Evolutionary conservation across 2,797 vertebrate species (phyloP).

Genomic region (Astyanax mexicanus): DNA sequence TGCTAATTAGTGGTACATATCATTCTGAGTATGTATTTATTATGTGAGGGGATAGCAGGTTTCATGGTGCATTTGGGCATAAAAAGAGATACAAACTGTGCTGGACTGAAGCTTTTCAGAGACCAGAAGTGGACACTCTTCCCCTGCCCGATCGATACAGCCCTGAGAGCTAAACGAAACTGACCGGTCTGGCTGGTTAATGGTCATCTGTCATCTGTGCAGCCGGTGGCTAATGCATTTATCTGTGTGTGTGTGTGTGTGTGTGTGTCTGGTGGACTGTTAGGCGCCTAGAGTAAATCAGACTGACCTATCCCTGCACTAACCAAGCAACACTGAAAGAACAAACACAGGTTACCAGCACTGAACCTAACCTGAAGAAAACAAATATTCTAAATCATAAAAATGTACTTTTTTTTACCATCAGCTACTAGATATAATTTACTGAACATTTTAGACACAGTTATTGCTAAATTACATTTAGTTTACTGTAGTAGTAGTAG

Average conservation of each 20-base stretch:
- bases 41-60: not conserved
- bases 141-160: conserved; percentile 12
- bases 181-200: conserved; percentile 66
- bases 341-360: not conserved
- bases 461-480: too few species aligned
- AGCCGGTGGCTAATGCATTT: conserved; percentile 74
- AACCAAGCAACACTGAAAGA: not conserved
- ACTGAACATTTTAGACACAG: too few species aligned
- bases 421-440: too few species aligned
- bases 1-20: too few species aligned
- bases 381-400: too few species aligned
- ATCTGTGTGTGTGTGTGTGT: conserved; percentile 50
- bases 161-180: not conserved
- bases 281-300: not conserved
- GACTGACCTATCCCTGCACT: not conserved
- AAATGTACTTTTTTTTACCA: too few species aligned
- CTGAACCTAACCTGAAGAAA: too few species aligned
- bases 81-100: not conserved
- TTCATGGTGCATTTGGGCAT: not conserved
- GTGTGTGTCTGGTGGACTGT: not conserved
- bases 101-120: not conserved
- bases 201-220: conserved; percentile 74
- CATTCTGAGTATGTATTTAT: not conserved
- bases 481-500: too few species aligned
- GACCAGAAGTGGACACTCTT: conserved; percentile 31